Base-by-base conservation (phyloP, 1,140 invertebrate species). In the Ruditapes philippinarum region DNA sequence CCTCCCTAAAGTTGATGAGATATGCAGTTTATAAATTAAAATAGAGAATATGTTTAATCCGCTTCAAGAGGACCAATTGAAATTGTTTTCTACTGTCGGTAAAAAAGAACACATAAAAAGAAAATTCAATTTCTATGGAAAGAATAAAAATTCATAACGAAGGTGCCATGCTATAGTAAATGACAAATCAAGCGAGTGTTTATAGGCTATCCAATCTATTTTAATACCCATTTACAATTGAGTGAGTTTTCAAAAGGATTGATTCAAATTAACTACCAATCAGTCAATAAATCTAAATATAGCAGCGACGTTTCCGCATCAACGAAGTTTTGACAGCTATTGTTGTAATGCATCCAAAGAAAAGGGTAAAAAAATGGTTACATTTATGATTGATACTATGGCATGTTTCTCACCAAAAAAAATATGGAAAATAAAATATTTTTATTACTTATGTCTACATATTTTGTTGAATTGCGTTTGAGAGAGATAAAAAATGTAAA, bases 221-320 rank as follows among this genome's bases (percentile, higher is more conserved):
- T 86, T 76, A 86, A 76, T 86, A 78, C 74, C 38, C 70, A 40
- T 60, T 86, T 78, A 86, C 84, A 86, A 86, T 86, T 62, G 73
- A 76, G 51, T 49, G 73, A 74, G 33, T 76, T 74, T 86, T 86
- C 25, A 45, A 51, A 51, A n/a, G 49, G 0, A 28, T 78, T 22
- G 65, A 28, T 79, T 25, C 33, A 78, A 76, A 86, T 86, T 28
- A 86, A 86, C 12, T 76, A 38, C 22, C 19, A 68, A 86, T 60
- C 49, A 78, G 45, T 86, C 38, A 17, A 78, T 86, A 78, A 78
- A 84, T 73, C 57, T 62, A 62, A 62, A 86, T 78, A 38, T 28
- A 78, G 84, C 51, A 22, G 36, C 17, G 33, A 28, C 19, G 38
- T 73, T 40, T 31, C 12, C 36, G 57, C 70, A 42, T 78, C 60